Evolutionary conservation across 2,888 invertebrate species (phyloP).

Genomic region (Eledone cirrhosa): DNA sequence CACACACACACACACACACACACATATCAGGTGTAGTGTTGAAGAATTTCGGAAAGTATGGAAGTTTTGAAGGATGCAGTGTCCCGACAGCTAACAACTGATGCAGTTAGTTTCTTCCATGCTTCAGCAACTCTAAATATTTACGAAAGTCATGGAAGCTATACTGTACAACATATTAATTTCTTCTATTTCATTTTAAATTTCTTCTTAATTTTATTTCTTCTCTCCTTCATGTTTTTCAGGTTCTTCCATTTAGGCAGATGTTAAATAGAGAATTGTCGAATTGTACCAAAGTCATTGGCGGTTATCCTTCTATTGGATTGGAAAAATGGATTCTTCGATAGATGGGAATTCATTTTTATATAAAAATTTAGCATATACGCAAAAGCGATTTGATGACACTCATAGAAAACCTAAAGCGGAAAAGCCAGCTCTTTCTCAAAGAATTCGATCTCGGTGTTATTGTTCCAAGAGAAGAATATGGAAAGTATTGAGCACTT

Average conservation of each 20-base stretch:
- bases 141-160: no score
- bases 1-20: no score
- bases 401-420: slow-evolving; percentile 44
- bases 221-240: slow-evolving; percentile 20
- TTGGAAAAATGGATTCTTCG: no score
- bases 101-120: no score
- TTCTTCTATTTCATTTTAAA: no score
- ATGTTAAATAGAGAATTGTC: slow-evolving; percentile 41
- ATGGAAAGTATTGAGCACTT: slow-evolving; percentile 48
- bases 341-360: not conserved
- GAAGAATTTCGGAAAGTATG: no score
- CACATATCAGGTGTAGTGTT: no score
- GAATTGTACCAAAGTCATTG: not conserved
- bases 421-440: slow-evolving; percentile 32
- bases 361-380: not conserved
- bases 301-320: not conserved
- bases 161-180: no score
- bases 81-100: no score
- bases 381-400: slow-evolving; percentile 55
- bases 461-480: slow-evolving; percentile 49
- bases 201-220: no score
- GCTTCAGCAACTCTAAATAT: no score
- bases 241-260: slow-evolving; percentile 44
- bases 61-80: no score
- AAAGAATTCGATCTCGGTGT: slow-evolving; percentile 42